Evolutionary conservation across 2,113 vertebrate genomes (phyloP).

Genomic region (Rhinoderma darwinii): DNA sequence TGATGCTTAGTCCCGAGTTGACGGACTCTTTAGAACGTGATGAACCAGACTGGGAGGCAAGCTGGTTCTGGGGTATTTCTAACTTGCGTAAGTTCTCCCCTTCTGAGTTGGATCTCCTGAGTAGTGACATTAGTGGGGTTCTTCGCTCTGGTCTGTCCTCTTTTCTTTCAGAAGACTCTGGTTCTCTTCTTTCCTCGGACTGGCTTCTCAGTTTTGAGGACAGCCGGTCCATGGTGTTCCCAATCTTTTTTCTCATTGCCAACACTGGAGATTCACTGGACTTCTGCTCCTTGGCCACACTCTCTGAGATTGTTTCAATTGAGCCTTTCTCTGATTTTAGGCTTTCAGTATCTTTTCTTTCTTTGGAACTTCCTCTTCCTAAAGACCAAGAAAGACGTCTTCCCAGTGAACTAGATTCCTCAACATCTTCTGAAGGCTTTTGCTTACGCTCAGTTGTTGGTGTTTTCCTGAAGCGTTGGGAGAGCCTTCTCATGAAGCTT

Average conservation of each 20-base stretch:
- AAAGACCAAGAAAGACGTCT: constrained; percentile 81
- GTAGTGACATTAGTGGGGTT: constrained; percentile 82
- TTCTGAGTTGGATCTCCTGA: constrained; percentile 88
- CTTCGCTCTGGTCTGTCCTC: constrained; percentile 71
- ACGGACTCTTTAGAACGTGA: constrained; percentile 89
- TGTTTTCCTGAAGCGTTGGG: constrained; percentile 82
- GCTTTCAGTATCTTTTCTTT: constrained; percentile 79
- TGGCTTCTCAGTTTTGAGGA: constrained; percentile 87
- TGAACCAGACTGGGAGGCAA: constrained; percentile 74
- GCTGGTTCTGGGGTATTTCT: constrained; percentile 81
- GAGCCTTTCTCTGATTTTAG: constrained; percentile 70
- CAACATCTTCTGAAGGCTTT: constrained; percentile 72
- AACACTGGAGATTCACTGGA: constrained; percentile 82
- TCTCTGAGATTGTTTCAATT: constrained; percentile 61
- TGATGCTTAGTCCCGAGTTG: constrained; percentile 84
- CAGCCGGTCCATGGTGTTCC: constrained; percentile 87
- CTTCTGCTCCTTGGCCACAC: constrained; percentile 65
- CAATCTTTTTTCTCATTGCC: constrained; percentile 88
- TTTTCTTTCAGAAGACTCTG: constrained; percentile 60
- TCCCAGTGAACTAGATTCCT: constrained; percentile 66
- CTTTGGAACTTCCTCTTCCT: constrained; percentile 77
- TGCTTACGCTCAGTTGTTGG: constrained; percentile 84
- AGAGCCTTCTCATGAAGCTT: constrained; percentile 88
- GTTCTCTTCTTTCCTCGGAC: constrained; percentile 80
- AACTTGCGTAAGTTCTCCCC: constrained; percentile 78